Percentiles rank a stretch among this genome's conserved stretches.
Conservation (phyloP, 92 coral and sea anemone species). For the Phymanthus crucifer region DNA sequence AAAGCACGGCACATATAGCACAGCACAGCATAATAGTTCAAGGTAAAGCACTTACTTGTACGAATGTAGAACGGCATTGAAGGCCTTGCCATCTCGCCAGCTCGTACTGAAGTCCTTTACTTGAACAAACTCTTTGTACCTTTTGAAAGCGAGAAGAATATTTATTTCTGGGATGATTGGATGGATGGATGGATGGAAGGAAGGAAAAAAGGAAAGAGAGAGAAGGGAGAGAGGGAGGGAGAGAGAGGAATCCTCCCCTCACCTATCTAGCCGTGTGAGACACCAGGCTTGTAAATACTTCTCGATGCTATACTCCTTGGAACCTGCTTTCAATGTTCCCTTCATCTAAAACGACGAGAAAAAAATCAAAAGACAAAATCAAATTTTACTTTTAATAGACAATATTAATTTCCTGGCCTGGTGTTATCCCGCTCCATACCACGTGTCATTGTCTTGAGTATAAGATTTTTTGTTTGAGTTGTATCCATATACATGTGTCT, state of each 20-base stretch:
- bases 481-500: no score
- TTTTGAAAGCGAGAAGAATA: not conserved
- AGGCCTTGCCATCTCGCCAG: slow-evolving; percentile 78
- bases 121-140: slow-evolving; percentile 61
- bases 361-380: not conserved
- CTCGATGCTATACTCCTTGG: slow-evolving; percentile 55
- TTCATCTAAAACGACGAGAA: slow-evolving; percentile 34
- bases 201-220: no score
- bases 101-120: slow-evolving; percentile 56
- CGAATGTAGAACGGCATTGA: slow-evolving; percentile 71
- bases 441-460: no score
- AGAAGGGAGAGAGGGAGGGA: no score
- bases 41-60: slow-evolving; percentile 49
- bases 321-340: slow-evolving; percentile 23
- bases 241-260: no score
- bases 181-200: not conserved
- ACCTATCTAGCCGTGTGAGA: slow-evolving; percentile 52
- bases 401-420: no score
- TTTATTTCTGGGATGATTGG: not conserved
- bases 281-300: slow-evolving; percentile 63
- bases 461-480: no score
- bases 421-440: no score
- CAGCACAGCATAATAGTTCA: not conserved
- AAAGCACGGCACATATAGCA: not conserved
- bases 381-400: not conserved